A percentile compares a stretch with the other conserved stretches of the same genome.
These are phyloP conservation scores for Leptopilina clavipes DNA, from an alignment of 1,140 invertebrate genomes.

Conservation along the genomic window DNA sequence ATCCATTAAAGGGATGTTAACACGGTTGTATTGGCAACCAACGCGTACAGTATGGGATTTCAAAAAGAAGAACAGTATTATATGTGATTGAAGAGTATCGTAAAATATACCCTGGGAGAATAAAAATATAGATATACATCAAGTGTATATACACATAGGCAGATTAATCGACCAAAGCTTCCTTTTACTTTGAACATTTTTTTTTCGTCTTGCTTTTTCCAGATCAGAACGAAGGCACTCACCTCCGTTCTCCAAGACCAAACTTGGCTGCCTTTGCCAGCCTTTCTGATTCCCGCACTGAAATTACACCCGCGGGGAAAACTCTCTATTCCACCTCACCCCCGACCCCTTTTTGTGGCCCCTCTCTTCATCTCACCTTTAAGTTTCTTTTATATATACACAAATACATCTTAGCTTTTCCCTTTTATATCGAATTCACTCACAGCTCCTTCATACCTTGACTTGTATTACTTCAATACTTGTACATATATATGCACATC, in stretches of 20 bases:
- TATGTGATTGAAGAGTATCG: background rate
- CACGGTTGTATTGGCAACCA: slow-evolving; percentile 37
- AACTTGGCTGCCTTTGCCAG: slow-evolving; percentile 42
- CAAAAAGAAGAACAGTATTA: background rate
- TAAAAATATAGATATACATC: slow-evolving; percentile 1
- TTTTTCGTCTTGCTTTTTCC: slow-evolving; percentile 50
- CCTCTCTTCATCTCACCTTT: slow-evolving; percentile 28
- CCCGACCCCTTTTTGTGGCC: too few relatives aligned
- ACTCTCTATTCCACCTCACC: slow-evolving; percentile 48
- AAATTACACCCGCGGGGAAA: slow-evolving; percentile 62
- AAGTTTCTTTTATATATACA: background rate
- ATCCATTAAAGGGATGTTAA: slow-evolving; percentile 60
- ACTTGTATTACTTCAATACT: too few relatives aligned
- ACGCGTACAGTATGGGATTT: background rate
- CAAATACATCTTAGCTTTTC: background rate
- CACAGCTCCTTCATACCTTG: too few relatives aligned
- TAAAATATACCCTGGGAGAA: background rate
- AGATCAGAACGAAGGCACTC: slow-evolving; percentile 51
- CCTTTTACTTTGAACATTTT: slow-evolving; percentile 56
- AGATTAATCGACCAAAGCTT: slow-evolving; percentile 67
- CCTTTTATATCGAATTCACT: slow-evolving; percentile 2
- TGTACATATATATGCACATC: too few relatives aligned
- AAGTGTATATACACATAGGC: slow-evolving; percentile 36
- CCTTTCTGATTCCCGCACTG: slow-evolving; percentile 47
- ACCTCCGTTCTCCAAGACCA: slow-evolving; percentile 43